A percentile compares a stretch with the other conserved stretches of the same genome.
Conservation (phyloP, 2,113 vertebrate genomes). For the human (Homo sapiens) region GRCh38 chr6:140566001-140566500, state of each 20-base stretch:
- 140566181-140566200: neutral
- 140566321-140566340: neutral
- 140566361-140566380: neutral
- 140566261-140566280: neutral
- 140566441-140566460: neutral
- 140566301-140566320: neutral
- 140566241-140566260: neutral
- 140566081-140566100: too few species aligned
- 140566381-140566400: neutral
- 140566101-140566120: neutral
- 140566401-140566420: neutral
- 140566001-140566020: neutral
- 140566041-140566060: neutral
- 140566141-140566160: neutral
- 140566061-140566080: neutral
- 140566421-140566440: neutral
- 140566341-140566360: neutral
- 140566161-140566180: neutral
- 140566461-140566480: slow-evolving; percentile 38
- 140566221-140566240: neutral
- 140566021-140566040: neutral
- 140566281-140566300: neutral
- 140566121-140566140: neutral
- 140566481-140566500: neutral
- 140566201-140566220: neutral